Percentiles rank a stretch among this genome's conserved stretches.
phyloP scores from a whole-genome alignment of 2,797 vertebrate species.

The Bradypus variegatus region DNA sequence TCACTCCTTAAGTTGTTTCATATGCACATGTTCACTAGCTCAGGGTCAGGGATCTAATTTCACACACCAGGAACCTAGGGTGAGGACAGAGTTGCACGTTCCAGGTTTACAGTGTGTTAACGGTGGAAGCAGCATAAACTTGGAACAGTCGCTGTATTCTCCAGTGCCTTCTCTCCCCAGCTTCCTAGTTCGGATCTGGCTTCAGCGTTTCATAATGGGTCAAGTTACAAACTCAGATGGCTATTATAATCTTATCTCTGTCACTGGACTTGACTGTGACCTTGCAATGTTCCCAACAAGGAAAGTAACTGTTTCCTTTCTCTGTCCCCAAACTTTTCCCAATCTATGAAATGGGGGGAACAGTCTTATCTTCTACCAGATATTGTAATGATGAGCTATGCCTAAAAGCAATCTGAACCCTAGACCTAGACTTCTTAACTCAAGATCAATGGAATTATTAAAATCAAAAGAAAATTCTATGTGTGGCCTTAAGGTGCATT shows the following conservation, averaged over 20 bases:
- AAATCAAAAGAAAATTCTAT: not conserved
- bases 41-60: constrained; percentile 7
- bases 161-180: not conserved
- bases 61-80: not conserved
- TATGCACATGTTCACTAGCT: not conserved
- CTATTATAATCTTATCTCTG: not conserved
- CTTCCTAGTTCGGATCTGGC: not conserved
- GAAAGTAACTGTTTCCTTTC: not conserved
- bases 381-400: not conserved
- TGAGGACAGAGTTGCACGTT: no score
- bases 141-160: not conserved
- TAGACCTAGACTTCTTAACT: not conserved
- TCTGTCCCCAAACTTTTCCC: not conserved
- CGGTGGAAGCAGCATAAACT: not conserved
- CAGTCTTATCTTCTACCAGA: not conserved
- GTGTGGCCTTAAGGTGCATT: not conserved
- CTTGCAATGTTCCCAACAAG: not conserved
- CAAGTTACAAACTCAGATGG: not conserved
- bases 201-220: not conserved
- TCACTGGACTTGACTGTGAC: not conserved
- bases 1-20: not conserved
- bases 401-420: not conserved
- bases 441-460: not conserved
- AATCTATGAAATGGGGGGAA: not conserved
- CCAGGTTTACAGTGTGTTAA: not conserved